A percentile compares a stretch with the other conserved stretches of the same genome.
phyloP scores from a whole-genome alignment of 2,113 vertebrate species.

The Cariama cristata region DNA sequence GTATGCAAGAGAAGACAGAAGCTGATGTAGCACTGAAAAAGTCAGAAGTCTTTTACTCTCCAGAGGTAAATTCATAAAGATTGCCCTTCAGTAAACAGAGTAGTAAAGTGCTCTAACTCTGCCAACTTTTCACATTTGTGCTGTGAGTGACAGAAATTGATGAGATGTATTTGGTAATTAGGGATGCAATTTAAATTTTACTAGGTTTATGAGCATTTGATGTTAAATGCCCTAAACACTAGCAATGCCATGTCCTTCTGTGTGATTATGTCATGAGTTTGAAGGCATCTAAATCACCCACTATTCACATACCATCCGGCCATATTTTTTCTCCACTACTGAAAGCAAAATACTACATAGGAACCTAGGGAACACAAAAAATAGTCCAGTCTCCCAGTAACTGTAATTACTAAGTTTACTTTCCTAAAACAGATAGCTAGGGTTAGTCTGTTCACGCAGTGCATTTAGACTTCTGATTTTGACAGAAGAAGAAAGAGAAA shows the following conservation, averaged over 20 bases:
- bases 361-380: not conserved
- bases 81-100: not conserved
- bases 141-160: not conserved
- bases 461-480: not conserved
- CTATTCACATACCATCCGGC: not conserved
- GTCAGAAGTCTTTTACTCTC: not conserved
- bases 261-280: not conserved
- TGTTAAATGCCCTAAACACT: not conserved
- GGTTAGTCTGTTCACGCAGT: not conserved
- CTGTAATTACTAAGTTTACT: not conserved
- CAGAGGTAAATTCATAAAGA: not conserved
- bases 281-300: not conserved
- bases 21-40: not conserved
- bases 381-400: not conserved
- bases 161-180: constrained; percentile 17
- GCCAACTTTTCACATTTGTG: not conserved
- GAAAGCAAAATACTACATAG: not conserved
- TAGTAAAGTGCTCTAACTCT: not conserved
- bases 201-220: not conserved
- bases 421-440: not conserved
- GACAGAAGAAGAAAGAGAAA: no score
- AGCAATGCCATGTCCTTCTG: not conserved
- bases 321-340: not conserved
- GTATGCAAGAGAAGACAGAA: not conserved
- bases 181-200: not conserved